Conservation (phyloP, 2,888 invertebrate genomes). For the Lasioglossum calceatum region DNA sequence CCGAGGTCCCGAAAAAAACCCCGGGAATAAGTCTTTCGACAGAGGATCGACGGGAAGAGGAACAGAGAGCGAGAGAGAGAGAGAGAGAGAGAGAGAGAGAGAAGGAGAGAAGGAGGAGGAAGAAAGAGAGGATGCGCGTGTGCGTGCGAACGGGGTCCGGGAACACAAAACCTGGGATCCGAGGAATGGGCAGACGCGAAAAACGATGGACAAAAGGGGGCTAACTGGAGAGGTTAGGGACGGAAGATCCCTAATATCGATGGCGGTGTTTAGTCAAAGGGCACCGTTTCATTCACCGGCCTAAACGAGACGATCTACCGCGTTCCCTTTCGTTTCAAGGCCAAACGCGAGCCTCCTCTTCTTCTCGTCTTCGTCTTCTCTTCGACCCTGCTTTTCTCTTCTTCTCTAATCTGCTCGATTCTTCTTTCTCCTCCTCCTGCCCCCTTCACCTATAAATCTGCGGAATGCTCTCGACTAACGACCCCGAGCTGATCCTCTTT, state of each 20-base stretch:
- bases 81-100: background rate
- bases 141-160: conserved; percentile 49
- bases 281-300: conserved; percentile 58
- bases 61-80: background rate
- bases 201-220: conserved; percentile 45
- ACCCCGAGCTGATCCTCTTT: conserved; percentile 35
- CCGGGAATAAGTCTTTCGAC: background rate
- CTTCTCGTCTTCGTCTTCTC: background rate
- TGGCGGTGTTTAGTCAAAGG: conserved; percentile 65
- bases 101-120: background rate
- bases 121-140: background rate
- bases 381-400: background rate
- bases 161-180: conserved; percentile 46
- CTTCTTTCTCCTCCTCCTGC: background rate
- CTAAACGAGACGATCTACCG: conserved; percentile 59
- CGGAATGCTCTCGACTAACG: conserved; percentile 49
- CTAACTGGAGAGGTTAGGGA: conserved; percentile 53
- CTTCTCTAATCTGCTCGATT: background rate
- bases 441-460: conserved; percentile 53
- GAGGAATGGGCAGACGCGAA: conserved; percentile 34
- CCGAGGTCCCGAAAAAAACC: background rate
- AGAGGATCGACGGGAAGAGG: background rate
- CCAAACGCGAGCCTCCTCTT: conserved; percentile 42
- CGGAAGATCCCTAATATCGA: conserved; percentile 63
- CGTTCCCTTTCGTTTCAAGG: conserved; percentile 57